Conservation (phyloP, 2,797 vertebrate genomes). For the Epinephelus awoara region DNA sequence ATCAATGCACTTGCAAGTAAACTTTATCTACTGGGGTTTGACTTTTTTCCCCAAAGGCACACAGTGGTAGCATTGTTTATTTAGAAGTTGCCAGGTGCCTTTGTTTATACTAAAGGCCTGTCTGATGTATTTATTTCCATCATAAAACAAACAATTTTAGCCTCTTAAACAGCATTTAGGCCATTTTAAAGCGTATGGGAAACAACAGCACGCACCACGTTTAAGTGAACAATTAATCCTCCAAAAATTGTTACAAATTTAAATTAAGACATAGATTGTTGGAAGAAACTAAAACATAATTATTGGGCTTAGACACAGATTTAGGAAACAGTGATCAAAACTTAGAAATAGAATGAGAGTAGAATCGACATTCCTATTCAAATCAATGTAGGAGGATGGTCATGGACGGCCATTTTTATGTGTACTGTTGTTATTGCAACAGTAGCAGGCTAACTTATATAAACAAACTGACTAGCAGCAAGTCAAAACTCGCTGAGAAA, state of each 20-base stretch:
- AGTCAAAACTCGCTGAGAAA: no score
- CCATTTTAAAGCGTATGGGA: not conserved
- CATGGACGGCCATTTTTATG: no score
- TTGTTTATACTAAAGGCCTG: not conserved
- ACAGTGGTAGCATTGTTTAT: not conserved
- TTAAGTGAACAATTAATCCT: not conserved
- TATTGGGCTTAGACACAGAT: not conserved
- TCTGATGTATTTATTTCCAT: no score
- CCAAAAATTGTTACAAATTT: not conserved
- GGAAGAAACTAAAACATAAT: not conserved
- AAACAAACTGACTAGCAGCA: no score
- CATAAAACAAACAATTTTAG: no score
- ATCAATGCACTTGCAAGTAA: not conserved
- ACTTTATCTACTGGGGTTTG: conserved; percentile 9
- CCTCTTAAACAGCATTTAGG: not conserved
- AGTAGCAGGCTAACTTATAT: no score
- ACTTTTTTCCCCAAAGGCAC: not conserved
- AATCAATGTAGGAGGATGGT: no score
- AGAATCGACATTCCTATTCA: no score
- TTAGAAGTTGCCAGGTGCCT: not conserved
- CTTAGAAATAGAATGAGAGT: no score
- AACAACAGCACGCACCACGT: no score
- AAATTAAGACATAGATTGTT: not conserved
- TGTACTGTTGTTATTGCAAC: no score
- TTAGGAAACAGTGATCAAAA: not conserved